Base-by-base conservation (phyloP, 2,888 invertebrate genomes). In the Thalpophila matura region DNA sequence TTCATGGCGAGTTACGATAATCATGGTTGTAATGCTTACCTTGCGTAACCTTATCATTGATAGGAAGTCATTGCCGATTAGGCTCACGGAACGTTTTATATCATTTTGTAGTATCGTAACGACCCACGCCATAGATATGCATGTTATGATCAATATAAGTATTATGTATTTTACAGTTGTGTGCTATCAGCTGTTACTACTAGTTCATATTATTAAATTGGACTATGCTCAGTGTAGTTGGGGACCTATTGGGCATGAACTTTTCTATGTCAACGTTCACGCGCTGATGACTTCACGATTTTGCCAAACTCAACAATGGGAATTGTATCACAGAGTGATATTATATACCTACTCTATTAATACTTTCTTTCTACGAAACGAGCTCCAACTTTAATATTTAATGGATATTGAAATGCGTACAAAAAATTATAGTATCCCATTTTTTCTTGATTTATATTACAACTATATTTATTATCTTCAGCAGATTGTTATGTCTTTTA, bases 181-280 rank as follows among this genome's bases (percentile, higher is more conserved):
- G 6, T 37, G 2, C 7, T 33, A 22, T 73, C 46, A 66, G 26
- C 42, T 57, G 43, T 22, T 47, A 56, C 26, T 16, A 56, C 57
- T 9, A 49, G 18, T 61, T 12, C n/a, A 35, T 33, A 4, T 27
- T 1, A 7, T 38, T 12, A 22, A 29, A 35, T 43, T 40, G 16
- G 14, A 4, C 12, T 64, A 47, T 16, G 40, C 22, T 60, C 33
- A 62, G 16, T 50, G 56, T 43, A 27, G 42, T 71, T 61, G 40
- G 62, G 69, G 71, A 72, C 77, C 43, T 16, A 42, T 31, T 80
- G 74, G 74, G 69, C 77, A 72, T 81, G 75, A 82, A 81, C 72
- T 76, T 87, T 90, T 91, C 86, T 91, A 79, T 91, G 92, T 90
- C 91, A 91, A 88, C 92, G 91, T 89, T 85, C 85, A 78, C 74